Evolutionary conservation across 2,888 invertebrate genomes (phyloP), one percentile per base, ranked within the genome.

Genomic region (Rhamnusium bicolor): DNA sequence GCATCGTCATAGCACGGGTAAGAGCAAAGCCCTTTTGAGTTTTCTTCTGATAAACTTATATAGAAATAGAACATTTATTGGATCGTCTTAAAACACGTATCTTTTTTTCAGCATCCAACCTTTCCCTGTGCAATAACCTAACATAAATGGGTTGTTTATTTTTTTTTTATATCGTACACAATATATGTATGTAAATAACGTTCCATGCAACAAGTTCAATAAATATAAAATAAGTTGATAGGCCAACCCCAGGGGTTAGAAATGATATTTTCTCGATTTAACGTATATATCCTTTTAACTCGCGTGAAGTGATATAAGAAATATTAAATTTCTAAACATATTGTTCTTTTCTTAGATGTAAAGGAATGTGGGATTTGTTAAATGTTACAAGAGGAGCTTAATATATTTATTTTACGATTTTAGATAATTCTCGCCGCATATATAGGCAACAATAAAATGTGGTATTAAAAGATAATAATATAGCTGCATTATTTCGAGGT

Each of bases 301-400:
- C 21, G 40, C 19, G 63, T 10, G 63, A 47, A 62, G 21, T n/a
- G 40, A 46, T 56, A 56, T 58, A 18, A 58, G 29, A 58, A 58
- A 58, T 63, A 63, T 63, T 63, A 49, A 63, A 63, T 63, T 63
- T 63, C 63, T 63, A 24, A 16, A 63, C 27, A 40, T 24, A 62
- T 46, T 18, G 46, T 62, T 29, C 24, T 24, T 54, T 62, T 29
- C 24, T 24, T 54, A 63, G 12, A 51, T 16, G 1, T 62, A 18
- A 19, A 40, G 40, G 63, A 47, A 63, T 49, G 49, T 63, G 40
- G 63, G 24, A 19, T 46, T 62, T 62, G n/a, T 19, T 62, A 46
- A 21, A 62, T 21, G 19, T 40, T 60, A 62, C 14, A 46, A 6
- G 46, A 46, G 19, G 19, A 12, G 40, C 16, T 58, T 56, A 56